Evolutionary conservation across 2,797 vertebrate species (phyloP), one percentile per base, ranked within the genome.

Genomic region (Etheostoma nigrum): DNA sequence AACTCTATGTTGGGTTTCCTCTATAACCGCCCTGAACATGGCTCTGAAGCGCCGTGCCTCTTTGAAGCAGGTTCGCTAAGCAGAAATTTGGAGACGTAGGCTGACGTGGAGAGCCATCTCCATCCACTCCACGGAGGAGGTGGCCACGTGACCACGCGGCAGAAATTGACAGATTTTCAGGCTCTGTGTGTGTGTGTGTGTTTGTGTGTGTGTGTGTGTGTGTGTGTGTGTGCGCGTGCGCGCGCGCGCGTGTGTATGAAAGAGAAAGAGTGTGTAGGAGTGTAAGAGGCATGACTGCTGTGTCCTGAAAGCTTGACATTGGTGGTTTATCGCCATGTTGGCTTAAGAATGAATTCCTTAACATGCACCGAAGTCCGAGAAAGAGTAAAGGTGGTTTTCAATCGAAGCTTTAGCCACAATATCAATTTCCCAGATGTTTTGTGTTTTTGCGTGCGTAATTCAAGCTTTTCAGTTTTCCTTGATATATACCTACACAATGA

Each of bases 101-200:
- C 97, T 98, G 97, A 98, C 97, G 97, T 98, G 97, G 97, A 97
- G 96, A 97, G 96, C 96, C 96, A 96, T 97, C 97, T 96, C 96
- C 96, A 96, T 97, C 97, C 96, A 97, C 96, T 96, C 96, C 95
- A 95, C 95, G 92, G 95, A 97, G 97, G 96, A 96, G 96, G 95
- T 93, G 95, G 95, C 97, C 97, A 98, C 96, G 97, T 98, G 97
- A 96, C 95, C 94, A 82, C 85, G 92, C 94, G 94, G 96, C 94
- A 96, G 96, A 97, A 97, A 97, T 97, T 98, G 97, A 98, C 97
- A 97, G 97, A 91, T 93, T 94, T 94, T 93, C 86, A 88, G 74
- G 75, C 74, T 77, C 82, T 72, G 78, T 73, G 49, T 60, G 16
- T 55, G 65, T 27, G 51, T n/a, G 68, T n/a, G 74, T 3, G 27